Evolutionary conservation across 92 coral and sea anemone genomes (phyloP), one percentile per base, ranked within the genome.

Genomic region (Desmophyllum pertusum): DNA sequence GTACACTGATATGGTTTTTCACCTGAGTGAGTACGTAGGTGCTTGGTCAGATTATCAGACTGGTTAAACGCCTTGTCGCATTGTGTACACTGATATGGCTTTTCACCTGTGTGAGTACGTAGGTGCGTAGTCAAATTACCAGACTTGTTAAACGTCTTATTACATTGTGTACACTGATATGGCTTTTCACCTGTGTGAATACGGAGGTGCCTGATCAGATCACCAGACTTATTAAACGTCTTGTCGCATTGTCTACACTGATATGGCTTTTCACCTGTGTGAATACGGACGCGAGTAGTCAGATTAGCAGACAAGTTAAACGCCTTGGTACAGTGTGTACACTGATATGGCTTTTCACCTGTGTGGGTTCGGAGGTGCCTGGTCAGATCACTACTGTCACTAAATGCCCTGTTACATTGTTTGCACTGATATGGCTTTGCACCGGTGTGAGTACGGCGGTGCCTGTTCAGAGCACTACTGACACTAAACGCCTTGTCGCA

Each of bases 121-220:
- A 78, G 66, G 48, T 85, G 84, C 79, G 30, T 23, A 27, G 71
- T 65, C 29, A 65, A 27, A 65, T 10, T 23, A 65, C 71, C 71
- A 65, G 71, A 65, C 13, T 25, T 10, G 71, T 31, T 65, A 65
- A n/a, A n/a, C n/a, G n/a, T n/a, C n/a, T n/a, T n/a, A n/a, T 55
- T 76, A 74, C 90, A 86, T 29, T 80, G 73, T 51, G 70, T 72
- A 80, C 90, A 86, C 81, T 80, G 67, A 75, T 86, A 74, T 71
- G 90, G 90, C 79, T 75, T 80, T 70, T 80, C 90, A 33, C 90
- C 90, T 36, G 80, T 82, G 78, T 88, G 91, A 38, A 70, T 82
- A 21, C 84, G 86, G 52, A 78, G 66, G 48, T 85, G 84, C 79
- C n/a, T n/a, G n/a, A n/a, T n/a, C n/a, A n/a, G n/a, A n/a, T n/a